These are phyloP conservation scores for Oreortyx pictus DNA, from an alignment of 2,797 vertebrate species.

Conservation along the genomic window DNA sequence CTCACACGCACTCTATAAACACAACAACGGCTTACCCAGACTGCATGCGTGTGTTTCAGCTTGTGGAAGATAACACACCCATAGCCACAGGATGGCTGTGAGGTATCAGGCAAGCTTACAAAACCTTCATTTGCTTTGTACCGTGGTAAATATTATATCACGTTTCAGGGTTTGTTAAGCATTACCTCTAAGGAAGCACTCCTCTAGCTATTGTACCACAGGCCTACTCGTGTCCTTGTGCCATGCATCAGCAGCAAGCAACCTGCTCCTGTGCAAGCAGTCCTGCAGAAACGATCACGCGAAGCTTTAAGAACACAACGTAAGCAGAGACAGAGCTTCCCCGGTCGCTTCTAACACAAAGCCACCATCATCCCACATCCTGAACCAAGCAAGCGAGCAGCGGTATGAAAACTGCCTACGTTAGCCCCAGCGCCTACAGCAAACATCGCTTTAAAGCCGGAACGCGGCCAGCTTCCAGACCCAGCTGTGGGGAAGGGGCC, in stretches of 20 bases:
- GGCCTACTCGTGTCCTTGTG: background rate
- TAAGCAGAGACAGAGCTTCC: background rate
- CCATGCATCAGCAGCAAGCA: background rate
- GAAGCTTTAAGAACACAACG: fast-evolving
- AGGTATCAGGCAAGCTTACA: background rate
- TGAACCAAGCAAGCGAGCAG: background rate
- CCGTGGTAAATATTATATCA: background rate
- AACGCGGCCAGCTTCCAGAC: fast-evolving
- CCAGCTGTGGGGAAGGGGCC: fast-evolving
- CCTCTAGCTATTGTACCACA: background rate
- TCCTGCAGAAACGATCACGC: background rate
- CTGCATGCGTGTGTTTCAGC: fast-evolving
- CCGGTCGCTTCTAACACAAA: background rate
- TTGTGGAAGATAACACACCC: background rate
- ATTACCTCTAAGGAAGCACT: background rate
- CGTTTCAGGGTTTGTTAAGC: background rate
- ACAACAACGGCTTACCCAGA: background rate
- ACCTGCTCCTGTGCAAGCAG: background rate
- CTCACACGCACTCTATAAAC: fast-evolving
- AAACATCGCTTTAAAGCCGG: background rate
- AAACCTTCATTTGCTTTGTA: background rate
- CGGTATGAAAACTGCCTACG: fast-evolving
- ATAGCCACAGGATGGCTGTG: background rate
- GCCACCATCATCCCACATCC: fast-evolving
- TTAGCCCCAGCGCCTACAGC: fast-evolving